A percentile compares a stretch with the other conserved stretches of the same genome.
These are phyloP conservation scores for Dromas ardeola DNA, from an alignment of 2,113 vertebrate species.

Conservation along the genomic window DNA sequence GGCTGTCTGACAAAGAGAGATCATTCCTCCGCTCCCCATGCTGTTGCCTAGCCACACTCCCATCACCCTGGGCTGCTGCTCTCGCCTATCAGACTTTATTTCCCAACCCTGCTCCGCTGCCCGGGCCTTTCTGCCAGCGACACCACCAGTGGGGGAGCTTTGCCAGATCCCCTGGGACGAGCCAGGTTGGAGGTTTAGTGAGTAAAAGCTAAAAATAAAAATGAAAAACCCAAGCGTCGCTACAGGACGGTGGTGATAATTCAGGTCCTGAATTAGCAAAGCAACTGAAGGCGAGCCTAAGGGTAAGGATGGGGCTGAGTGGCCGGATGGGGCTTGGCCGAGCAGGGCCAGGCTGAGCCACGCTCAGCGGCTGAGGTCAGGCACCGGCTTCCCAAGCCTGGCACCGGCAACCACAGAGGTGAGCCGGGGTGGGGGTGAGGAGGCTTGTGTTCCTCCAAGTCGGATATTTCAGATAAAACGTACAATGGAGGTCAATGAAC, in stretches of 20 bases:
- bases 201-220: neutral
- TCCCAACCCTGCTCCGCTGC: neutral
- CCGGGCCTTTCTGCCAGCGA: neutral
- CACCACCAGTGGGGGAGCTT: neutral
- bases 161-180: neutral
- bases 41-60: conserved; percentile 59
- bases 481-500: neutral
- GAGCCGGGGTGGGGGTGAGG: neutral
- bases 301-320: neutral
- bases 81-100: neutral
- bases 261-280: neutral
- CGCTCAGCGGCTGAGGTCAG: neutral
- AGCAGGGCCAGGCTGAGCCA: neutral
- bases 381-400: neutral
- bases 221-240: neutral
- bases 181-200: neutral
- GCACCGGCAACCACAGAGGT: fast-evolving
- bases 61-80: conserved; percentile 34
- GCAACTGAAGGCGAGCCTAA: neutral
- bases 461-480: neutral
- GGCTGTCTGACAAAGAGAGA: conserved; percentile 66
- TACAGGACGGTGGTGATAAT: neutral
- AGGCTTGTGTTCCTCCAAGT: neutral
- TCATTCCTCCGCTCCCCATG: conserved; percentile 53
- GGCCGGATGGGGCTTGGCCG: neutral